These are phyloP conservation scores for Lacerta viridis DNA, from an alignment of 2,797 vertebrate species.

Conservation along the genomic window DNA sequence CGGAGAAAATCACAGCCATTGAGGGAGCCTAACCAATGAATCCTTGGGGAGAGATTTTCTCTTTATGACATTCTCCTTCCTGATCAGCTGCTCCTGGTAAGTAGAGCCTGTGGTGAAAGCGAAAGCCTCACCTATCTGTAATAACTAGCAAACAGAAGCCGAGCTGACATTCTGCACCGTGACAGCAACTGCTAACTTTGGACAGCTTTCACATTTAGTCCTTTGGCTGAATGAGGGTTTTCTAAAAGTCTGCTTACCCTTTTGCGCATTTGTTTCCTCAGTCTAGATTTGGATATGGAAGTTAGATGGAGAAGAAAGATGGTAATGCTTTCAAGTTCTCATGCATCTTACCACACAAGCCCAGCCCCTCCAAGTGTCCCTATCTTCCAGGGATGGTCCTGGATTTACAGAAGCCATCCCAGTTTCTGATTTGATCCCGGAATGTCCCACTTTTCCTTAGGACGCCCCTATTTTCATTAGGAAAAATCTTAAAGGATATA, in stretches of 20 bases:
- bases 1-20: slow-evolving; percentile 57
- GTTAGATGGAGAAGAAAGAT: not conserved
- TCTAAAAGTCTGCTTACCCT: not conserved
- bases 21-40: not conserved
- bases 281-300: not conserved
- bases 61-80: slow-evolving; percentile 26
- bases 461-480: too few relatives aligned
- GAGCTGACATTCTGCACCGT: slow-evolving; percentile 1
- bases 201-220: not conserved
- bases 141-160: not conserved
- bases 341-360: not conserved
- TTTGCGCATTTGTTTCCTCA: fast-evolving
- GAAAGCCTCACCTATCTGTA: slow-evolving; percentile 55
- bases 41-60: slow-evolving; percentile 37
- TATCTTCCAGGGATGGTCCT: too few relatives aligned
- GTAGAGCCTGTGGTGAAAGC: slow-evolving; percentile 72
- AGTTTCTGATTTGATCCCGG: too few relatives aligned
- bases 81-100: slow-evolving; percentile 42
- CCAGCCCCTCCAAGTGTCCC: too few relatives aligned
- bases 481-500: too few relatives aligned
- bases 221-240: not conserved
- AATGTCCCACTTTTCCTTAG: too few relatives aligned
- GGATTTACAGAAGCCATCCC: too few relatives aligned
- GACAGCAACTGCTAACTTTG: not conserved
- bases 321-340: not conserved